Evolutionary conservation across 2,113 vertebrate genomes (phyloP).

Genomic region (Psittacus erithacus): DNA sequence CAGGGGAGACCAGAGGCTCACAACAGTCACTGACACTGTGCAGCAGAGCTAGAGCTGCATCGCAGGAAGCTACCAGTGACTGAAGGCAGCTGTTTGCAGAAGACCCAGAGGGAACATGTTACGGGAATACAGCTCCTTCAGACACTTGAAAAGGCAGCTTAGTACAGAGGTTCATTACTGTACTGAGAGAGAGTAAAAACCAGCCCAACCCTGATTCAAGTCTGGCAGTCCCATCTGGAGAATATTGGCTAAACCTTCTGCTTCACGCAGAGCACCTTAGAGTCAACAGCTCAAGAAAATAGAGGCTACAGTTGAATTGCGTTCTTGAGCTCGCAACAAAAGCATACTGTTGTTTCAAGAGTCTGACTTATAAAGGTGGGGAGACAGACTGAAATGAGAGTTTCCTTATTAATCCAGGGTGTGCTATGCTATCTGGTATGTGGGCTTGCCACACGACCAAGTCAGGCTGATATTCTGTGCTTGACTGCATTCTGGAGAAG

Average conservation of each 20-base stretch:
- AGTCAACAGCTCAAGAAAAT: neutral
- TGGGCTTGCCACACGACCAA: neutral
- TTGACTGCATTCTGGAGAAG: conserved; percentile 10
- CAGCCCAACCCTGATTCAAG: neutral
- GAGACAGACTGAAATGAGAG: neutral
- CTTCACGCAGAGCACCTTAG: neutral
- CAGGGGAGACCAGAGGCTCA: neutral
- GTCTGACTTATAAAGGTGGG: neutral
- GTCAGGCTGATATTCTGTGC: neutral
- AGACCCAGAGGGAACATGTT: neutral
- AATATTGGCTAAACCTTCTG: neutral
- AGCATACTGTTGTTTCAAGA: neutral
- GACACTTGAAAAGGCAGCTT: neutral
- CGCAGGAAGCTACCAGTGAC: neutral
- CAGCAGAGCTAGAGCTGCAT: neutral
- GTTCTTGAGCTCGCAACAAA: neutral
- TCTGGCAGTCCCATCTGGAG: neutral
- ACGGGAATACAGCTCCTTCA: neutral
- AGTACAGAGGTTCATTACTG: neutral
- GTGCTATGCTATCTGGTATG: neutral
- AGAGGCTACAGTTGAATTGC: neutral
- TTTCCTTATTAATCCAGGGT: neutral
- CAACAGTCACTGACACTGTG: rapidly evolving
- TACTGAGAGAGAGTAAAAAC: neutral
- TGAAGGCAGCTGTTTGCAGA: neutral